Evolutionary conservation across 2,797 vertebrate species (phyloP), one percentile per base, ranked within the genome.

Genomic region (Neosalanx taihuensis): DNA sequence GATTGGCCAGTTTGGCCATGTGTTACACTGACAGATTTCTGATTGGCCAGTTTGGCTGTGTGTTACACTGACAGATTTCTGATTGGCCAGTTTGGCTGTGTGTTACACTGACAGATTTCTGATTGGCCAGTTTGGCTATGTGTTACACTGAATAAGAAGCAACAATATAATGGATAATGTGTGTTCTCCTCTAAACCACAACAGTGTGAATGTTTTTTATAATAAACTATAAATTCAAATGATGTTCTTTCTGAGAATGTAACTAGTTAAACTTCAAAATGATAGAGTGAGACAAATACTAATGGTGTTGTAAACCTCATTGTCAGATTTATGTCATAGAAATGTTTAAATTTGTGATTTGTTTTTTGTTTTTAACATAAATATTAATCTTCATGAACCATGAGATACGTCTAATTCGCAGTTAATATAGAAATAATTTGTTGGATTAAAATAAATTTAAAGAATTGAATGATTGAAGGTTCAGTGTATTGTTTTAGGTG

Each of bases 391-490:
- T 95, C 92, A 92, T 94, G 94, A 94, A 89, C 96, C 92, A 92
- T 92, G 90, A 95, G 91, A 92, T 41, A 13, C 90, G 95, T 94
- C 90, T 95, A 95, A 94, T 95, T 94, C 88, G 95, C 92, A 93
- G 95, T 95, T 96, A 98, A 98, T 94, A 91, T 96, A 98, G 94
- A 91, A 88, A 93, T 96, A 97, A 96, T 96, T 95, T 96, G 94
- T 95, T 95, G 93, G 94, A 91, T 96, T 95, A 97, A 96, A 94
- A 51, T 96, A 97, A 96, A 96, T 95, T 95, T 88, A 97, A 97
- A 67, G 17, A 49, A 53, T 56, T 67, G 59, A 95, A 53, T 94
- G 93, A 92, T 90, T 94, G 94, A 95, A 93, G 87, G 91, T 94
- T 93, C 89, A 93, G 94, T 94, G 94, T 95, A 94, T 94, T 97